phyloP scores from a whole-genome alignment of 2,113 vertebrate genomes.

The Callopanchax toddi region DNA sequence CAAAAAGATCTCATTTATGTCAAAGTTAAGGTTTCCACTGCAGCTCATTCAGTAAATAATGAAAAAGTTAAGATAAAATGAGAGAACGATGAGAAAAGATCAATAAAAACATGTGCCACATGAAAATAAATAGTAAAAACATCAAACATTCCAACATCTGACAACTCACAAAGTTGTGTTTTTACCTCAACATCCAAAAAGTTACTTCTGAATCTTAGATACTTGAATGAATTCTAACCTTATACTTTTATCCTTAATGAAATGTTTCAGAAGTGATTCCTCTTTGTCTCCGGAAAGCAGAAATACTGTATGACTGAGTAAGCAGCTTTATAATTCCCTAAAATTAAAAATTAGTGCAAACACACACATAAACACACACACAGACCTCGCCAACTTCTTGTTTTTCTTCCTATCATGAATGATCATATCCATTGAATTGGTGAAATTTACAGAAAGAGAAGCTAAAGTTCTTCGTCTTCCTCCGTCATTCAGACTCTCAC shows the following conservation, averaged over 20 bases:
- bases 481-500: conserved; percentile 4
- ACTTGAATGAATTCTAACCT: too few relatives aligned
- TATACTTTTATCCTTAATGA: too few relatives aligned
- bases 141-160: too few relatives aligned
- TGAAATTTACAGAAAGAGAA: conserved; percentile 23
- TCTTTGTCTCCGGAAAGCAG: neutral
- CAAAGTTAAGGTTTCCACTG: neutral
- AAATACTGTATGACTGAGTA: neutral
- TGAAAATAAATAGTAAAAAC: neutral
- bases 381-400: neutral
- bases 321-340: neutral
- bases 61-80: conserved; percentile 5
- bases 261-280: neutral
- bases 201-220: too few relatives aligned
- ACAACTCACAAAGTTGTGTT: too few relatives aligned
- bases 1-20: conserved; percentile 6
- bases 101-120: neutral
- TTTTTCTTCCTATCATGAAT: conserved; percentile 20
- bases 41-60: conserved; percentile 11
- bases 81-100: neutral
- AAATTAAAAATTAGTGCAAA: neutral
- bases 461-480: conserved; percentile 11
- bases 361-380: neutral
- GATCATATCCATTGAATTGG: neutral
- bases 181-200: too few relatives aligned